phyloP scores from a whole-genome alignment of 2,797 vertebrate genomes.

The Rousettus madagascariensis region DNA sequence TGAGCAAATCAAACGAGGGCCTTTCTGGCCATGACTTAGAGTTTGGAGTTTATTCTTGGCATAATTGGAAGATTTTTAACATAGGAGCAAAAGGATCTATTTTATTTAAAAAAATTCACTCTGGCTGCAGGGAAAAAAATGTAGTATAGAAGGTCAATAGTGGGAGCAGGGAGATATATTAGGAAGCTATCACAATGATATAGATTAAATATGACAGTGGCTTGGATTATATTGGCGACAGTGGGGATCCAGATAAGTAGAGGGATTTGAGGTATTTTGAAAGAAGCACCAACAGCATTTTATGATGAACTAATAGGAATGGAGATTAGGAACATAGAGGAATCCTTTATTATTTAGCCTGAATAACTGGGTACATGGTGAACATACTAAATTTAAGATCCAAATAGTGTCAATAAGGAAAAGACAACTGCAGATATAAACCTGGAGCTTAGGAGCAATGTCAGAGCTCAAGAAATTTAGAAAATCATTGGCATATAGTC shows the following conservation, averaged over 20 bases:
- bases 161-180: background rate
- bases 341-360: background rate
- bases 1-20: background rate
- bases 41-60: background rate
- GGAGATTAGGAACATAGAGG: background rate
- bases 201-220: background rate
- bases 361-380: background rate
- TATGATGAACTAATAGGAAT: background rate
- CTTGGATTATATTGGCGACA: background rate
- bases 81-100: background rate
- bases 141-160: background rate
- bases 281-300: background rate
- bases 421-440: background rate
- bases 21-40: background rate
- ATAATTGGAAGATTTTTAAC: background rate
- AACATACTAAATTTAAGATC: background rate
- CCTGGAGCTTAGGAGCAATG: background rate
- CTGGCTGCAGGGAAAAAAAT: background rate
- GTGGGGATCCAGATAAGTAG: background rate
- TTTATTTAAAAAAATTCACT: background rate
- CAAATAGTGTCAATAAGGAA: background rate
- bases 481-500: background rate
- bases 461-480: background rate
- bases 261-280: background rate
- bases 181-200: background rate